A percentile compares a stretch with the other conserved stretches of the same genome.
Conservation (phyloP, 2,113 vertebrate genomes). For the Brevimyrus niger region DNA sequence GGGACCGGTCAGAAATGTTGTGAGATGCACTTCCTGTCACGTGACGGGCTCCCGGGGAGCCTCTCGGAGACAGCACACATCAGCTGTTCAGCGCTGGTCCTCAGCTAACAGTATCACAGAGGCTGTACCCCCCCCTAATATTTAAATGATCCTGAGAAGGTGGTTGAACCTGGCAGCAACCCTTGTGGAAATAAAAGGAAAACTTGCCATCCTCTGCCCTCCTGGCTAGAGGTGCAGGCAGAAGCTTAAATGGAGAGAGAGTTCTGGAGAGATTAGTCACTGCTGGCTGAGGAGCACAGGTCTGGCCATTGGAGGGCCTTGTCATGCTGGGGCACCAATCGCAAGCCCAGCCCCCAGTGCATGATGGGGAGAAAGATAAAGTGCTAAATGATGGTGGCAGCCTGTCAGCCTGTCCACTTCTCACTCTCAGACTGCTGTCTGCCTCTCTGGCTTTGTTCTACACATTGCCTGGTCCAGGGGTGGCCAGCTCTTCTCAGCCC, state of each 20-base stretch:
- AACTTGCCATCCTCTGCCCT: neutral
- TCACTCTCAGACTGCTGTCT: neutral
- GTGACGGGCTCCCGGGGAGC: neutral
- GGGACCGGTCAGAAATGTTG: neutral
- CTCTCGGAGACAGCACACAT: neutral
- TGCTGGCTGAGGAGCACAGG: neutral
- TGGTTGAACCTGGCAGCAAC: slow-evolving; percentile 18
- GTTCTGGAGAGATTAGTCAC: neutral
- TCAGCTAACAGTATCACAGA: neutral
- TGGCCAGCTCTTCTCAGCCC: slow-evolving; percentile 15
- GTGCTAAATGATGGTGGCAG: slow-evolving; percentile 52
- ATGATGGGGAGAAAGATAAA: slow-evolving; percentile 52
- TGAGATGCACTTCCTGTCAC: neutral
- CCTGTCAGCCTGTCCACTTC: slow-evolving; percentile 23
- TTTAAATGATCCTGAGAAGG: slow-evolving; percentile 49
- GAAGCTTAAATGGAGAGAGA: neutral
- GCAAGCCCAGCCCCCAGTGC: slow-evolving; percentile 22
- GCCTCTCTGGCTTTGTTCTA: slow-evolving; percentile 21
- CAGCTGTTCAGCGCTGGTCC: neutral
- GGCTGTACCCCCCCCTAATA: slow-evolving; percentile 18
- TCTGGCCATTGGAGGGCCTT: slow-evolving; percentile 5
- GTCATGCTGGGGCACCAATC: slow-evolving; percentile 7
- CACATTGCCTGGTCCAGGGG: slow-evolving; percentile 39
- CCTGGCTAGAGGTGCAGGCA: neutral
- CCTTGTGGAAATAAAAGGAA: neutral